These are phyloP conservation scores for Megaleporinus macrocephalus DNA, from an alignment of 2,113 vertebrate genomes.

Conservation along the genomic window DNA sequence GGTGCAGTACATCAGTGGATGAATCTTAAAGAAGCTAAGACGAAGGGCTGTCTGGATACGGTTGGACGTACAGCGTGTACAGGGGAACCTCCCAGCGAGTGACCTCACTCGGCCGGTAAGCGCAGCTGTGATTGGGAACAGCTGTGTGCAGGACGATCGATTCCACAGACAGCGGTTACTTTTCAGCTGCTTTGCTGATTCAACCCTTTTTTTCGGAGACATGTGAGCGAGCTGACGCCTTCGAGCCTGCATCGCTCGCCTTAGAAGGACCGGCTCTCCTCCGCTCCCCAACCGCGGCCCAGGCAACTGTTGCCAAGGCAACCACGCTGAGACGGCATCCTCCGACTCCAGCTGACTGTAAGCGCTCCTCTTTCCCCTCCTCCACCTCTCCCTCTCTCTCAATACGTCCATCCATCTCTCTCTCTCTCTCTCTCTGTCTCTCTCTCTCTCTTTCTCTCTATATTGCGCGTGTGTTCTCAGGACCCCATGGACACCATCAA, in stretches of 20 bases:
- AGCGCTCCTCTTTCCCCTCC: slow-evolving; percentile 41
- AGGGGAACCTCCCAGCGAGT: too few species aligned
- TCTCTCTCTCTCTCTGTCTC: background rate
- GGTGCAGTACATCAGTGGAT: background rate
- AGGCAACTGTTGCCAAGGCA: slow-evolving; percentile 54
- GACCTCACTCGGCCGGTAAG: too few species aligned
- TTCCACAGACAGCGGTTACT: background rate
- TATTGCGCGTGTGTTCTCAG: slow-evolving; percentile 34
- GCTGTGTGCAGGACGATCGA: background rate
- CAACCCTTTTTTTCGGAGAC: background rate
- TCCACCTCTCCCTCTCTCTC: slow-evolving; percentile 3
- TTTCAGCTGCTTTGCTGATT: slow-evolving; percentile 30
- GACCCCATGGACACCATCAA: slow-evolving; percentile 47
- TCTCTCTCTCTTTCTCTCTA: background rate
- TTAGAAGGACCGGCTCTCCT: slow-evolving; percentile 43
- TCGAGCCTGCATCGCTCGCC: slow-evolving; percentile 43
- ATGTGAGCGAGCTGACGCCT: slow-evolving; percentile 16
- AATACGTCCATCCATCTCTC: background rate
- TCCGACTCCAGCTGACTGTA: slow-evolving; percentile 47
- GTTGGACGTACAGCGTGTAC: too few species aligned
- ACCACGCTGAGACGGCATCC: slow-evolving; percentile 49
- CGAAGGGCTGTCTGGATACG: too few species aligned
- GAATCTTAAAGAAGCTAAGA: too few species aligned
- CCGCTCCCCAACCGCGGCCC: slow-evolving; percentile 33
- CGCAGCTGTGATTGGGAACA: too few species aligned